Evolutionary conservation across 2,797 vertebrate genomes (phyloP).

Genomic region (Pipistrellus nathusii): DNA sequence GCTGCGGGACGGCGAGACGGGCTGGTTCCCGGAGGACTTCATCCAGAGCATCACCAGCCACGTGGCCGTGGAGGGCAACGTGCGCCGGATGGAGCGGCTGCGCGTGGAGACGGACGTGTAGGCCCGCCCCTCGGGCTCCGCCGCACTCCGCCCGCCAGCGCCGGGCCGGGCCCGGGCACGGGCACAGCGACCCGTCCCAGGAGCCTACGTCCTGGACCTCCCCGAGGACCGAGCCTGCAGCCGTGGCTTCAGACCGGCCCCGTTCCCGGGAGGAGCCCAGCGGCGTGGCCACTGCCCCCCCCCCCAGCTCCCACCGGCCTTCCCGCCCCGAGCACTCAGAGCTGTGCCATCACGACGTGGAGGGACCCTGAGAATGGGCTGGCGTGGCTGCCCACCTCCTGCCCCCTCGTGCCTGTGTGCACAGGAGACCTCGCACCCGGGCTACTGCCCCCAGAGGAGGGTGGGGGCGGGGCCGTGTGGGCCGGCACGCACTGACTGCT

Average conservation of each 20-base stretch:
- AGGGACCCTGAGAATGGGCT: background rate
- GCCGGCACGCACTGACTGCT: background rate
- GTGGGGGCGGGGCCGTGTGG: background rate
- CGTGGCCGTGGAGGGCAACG: slow-evolving; percentile 90
- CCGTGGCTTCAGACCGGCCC: rapidly evolving
- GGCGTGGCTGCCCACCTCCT: background rate
- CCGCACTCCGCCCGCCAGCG: rapidly evolving
- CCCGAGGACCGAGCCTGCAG: background rate
- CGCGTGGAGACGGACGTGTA: slow-evolving; percentile 95
- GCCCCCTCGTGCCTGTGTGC: rapidly evolving
- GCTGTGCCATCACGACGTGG: rapidly evolving
- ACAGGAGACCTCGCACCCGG: rapidly evolving
- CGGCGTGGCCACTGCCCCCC: background rate
- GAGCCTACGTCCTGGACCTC: rapidly evolving
- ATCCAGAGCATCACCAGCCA: slow-evolving; percentile 93
- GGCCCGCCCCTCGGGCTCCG: background rate
- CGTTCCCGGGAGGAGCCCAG: background rate
- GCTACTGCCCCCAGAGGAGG: rapidly evolving
- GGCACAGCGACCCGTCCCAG: rapidly evolving
- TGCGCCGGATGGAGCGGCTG: slow-evolving; percentile 95
- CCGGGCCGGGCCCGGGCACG: rapidly evolving
- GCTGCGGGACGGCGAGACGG: slow-evolving; percentile 93
- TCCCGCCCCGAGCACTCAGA: background rate
- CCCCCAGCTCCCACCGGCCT: background rate
- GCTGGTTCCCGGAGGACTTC: slow-evolving; percentile 95